Evolutionary conservation across 1,140 invertebrate species (phyloP), one percentile per base, ranked within the genome.

Genomic region (Portunus trituberculatus): DNA sequence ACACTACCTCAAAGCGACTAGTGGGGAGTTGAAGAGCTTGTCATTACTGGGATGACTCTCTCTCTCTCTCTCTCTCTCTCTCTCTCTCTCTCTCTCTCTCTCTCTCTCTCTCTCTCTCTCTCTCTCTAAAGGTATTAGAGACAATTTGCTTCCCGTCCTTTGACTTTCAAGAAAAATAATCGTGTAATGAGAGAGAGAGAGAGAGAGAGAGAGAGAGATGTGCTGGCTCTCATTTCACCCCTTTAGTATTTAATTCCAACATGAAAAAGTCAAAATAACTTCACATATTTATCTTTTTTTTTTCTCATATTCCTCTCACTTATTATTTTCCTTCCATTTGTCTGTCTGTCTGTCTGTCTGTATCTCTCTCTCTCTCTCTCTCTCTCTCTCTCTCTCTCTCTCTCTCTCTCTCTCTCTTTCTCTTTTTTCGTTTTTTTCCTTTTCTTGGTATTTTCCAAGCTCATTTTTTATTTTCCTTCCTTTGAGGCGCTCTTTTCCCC

Each of bases 21-120:
- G 67, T 59, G 67, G 67, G 67, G 20, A 76, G 67, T 76, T 76
- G 16, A 76, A n/a, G 67, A n/a, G 67, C 67, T 76, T 76, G 67
- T n/a, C 67, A 76, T 76, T 76, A 76, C 52, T n/a, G 67, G 67
- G n/a, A 76, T n/a, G 67, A n/a, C 67, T 76, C 67, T 76, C 67
- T 76, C 67, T 76, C 67, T 76, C 67, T 76, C 25, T n/a, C 25
- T n/a, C 67, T n/a, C 25, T 76, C 67, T 76, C 67, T 76, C 25
- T n/a, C 67, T 76, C 67, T 76, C 67, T 76, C 67, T 76, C 67
- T 76, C 67, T 76, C 67, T 76, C 67, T 76, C 67, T 76, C 67
- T n/a, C 67, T n/a, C 67, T 76, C 67, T 76, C 67, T 76, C 67
- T 76, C 67, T 76, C 67, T n/a, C 67, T 76, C 67, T 76, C 67